Percentiles rank a stretch among this genome's conserved stretches.
Conservation (phyloP, 2,797 vertebrate species). For the Tokudaia muenninki region DNA sequence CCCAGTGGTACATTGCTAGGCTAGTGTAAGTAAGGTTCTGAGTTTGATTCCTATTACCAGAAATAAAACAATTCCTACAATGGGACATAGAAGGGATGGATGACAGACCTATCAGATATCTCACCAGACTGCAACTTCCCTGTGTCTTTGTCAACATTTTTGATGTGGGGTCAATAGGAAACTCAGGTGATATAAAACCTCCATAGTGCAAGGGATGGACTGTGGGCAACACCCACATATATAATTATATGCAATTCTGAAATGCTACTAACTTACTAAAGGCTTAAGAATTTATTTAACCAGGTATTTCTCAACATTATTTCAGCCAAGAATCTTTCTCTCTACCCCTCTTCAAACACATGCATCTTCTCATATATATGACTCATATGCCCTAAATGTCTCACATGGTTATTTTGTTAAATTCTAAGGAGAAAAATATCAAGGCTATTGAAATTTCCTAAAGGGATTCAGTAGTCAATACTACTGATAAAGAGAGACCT, state of each 20-base stretch:
- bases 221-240: background rate
- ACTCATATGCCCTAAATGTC: background rate
- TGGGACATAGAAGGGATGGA: rapidly evolving
- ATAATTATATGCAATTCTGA: background rate
- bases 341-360: background rate
- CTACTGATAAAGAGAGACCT: background rate
- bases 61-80: background rate
- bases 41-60: background rate
- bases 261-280: background rate
- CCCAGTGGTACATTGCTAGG: background rate
- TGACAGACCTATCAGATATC: background rate
- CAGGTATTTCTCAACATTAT: background rate
- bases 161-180: background rate
- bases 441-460: background rate
- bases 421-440: background rate
- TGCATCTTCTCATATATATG: background rate
- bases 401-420: background rate
- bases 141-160: background rate
- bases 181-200: background rate
- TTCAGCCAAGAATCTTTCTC: background rate
- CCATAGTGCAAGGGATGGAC: too few species aligned
- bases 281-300: background rate
- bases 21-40: background rate
- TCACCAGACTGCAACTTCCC: background rate
- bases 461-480: background rate